Evolutionary conservation across 92 coral and sea anemone genomes (phyloP).

Genomic region (Diadumene lineata): DNA sequence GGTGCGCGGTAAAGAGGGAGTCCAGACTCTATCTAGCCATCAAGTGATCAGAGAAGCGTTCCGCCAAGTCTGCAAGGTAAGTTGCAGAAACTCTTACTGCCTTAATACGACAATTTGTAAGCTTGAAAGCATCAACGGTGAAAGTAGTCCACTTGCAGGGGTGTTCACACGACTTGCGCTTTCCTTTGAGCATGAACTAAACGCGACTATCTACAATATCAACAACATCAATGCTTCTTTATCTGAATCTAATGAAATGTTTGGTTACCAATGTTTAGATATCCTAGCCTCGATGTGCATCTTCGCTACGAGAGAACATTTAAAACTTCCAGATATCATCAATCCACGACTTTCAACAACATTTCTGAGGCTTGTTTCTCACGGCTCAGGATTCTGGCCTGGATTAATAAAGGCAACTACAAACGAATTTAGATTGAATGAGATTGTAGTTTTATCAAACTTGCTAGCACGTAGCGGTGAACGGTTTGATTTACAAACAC

Average conservation of each 20-base stretch:
- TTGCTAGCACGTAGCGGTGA: conserved; percentile 18
- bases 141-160: background rate
- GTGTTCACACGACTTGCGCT: conserved; percentile 34
- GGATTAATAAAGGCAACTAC: conserved; percentile 37
- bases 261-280: conserved; percentile 59
- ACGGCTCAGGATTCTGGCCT: conserved; percentile 58
- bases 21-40: conserved; percentile 55
- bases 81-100: conserved; percentile 35
- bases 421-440: conserved; percentile 42
- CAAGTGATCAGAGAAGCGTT: conserved; percentile 77
- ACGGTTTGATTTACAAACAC: conserved; percentile 51
- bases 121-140: conserved; percentile 1
- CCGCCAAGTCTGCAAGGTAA: conserved; percentile 68
- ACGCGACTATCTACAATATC: background rate
- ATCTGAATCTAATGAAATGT: conserved; percentile 42
- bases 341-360: conserved; percentile 20
- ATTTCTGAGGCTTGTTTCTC: conserved; percentile 43
- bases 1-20: conserved; percentile 39
- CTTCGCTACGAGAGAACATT: conserved; percentile 37
- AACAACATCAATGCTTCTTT: background rate
- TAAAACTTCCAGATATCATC: conserved; percentile 39
- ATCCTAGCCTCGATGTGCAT: conserved; percentile 54
- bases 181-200: background rate
- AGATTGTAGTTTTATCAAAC: conserved; percentile 34
- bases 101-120: conserved; percentile 29